Base-by-base conservation (phyloP, 1,140 invertebrate genomes). In the Tetragnatha versicolor region DNA sequence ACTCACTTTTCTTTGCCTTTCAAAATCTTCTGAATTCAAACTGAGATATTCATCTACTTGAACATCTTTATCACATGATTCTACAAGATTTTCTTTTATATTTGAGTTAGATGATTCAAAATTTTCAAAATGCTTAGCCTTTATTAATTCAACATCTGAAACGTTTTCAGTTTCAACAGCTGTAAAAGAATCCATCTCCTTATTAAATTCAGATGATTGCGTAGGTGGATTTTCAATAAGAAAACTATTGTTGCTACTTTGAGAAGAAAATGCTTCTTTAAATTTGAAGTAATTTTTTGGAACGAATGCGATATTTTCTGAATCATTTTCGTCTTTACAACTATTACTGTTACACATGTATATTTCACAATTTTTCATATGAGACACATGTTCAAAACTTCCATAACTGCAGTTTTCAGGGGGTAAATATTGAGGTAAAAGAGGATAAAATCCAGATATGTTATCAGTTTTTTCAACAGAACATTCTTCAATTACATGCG, bases 221-320 rank as follows among this genome's bases (percentile, higher is more conserved):
- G 31, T 33, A 12, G 10, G 27, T 45, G 22, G 31, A 47, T 68
- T 45, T 49, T 47, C 25, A 12, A 33, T 49, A 10, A 65, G 61
- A 25, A 68, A 31, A 51, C 35, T 68, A 33, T 35, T 42, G 25
- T 63, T 37, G 20, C 10, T 42, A 12, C 60, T 29, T 22, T 73
- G 27, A 33, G 31, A n/a, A 35, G 55, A 29, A 39, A 49, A 27
- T 17, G 17, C 39, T 51, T 61, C 29, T 66, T 65, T 77, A 53
- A 77, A 77, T 53, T 66, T 77, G 25, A 77, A 65, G 42, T 66
- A 77, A 2, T 65, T 77, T 37, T 77, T 77, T 10, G 73, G 73
- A 3, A 42, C 66, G 20, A 77, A 77, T 10, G 27, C 25, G 14
- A 22, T 33, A 53, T 47, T 53, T 65, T 65, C 58, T 27, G 33